Evolutionary conservation across 2,797 vertebrate genomes (phyloP).

Genomic region (Pseudomugil gertrudae): DNA sequence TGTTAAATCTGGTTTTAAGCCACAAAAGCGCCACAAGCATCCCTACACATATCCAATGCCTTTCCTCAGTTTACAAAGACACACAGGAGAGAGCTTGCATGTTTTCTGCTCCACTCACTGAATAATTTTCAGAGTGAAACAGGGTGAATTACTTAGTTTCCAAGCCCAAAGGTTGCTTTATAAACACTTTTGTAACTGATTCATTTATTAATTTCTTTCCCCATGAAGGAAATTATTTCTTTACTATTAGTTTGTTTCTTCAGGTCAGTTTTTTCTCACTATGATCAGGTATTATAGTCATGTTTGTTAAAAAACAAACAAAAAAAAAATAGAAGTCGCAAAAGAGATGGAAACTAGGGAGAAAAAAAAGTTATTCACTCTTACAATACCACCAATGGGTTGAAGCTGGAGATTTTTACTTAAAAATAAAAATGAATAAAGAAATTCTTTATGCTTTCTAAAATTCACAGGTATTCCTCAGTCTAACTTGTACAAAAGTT

Average conservation of each 20-base stretch:
- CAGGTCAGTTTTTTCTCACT: background rate
- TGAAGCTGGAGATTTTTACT: background rate
- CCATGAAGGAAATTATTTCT: background rate
- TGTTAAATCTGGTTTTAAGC: constrained; percentile 8
- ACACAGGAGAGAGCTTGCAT: constrained; percentile 19
- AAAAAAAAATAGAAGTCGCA: background rate
- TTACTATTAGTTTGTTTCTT: background rate
- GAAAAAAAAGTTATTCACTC: background rate
- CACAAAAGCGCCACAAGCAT: background rate
- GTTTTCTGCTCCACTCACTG: constrained; percentile 30
- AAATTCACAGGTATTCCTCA: background rate
- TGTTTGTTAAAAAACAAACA: background rate
- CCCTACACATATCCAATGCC: constrained; percentile 4
- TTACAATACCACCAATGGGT: background rate
- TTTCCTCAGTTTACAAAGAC: constrained; percentile 18
- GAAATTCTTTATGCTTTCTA: background rate
- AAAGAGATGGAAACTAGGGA: background rate
- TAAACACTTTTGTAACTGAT: background rate
- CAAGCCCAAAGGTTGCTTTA: background rate
- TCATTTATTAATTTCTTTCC: constrained; percentile 14
- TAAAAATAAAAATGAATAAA: background rate
- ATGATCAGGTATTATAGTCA: background rate
- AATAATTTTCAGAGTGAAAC: constrained; percentile 23
- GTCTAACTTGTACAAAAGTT: background rate
- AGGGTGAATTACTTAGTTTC: constrained; percentile 21